Conservation (phyloP, 1,140 invertebrate species). For the Ectropis grisescens region DNA sequence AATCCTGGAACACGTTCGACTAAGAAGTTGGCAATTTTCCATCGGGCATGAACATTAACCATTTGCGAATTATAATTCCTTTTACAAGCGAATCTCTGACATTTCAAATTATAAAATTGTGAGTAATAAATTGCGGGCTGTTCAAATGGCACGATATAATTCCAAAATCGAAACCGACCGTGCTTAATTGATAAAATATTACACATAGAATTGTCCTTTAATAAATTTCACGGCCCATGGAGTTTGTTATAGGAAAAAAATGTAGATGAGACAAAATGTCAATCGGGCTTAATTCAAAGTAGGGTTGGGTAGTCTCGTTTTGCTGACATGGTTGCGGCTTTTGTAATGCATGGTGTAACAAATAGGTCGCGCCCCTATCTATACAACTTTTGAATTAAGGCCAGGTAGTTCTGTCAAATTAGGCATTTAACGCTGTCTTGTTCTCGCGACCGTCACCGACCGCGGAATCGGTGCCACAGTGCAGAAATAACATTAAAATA, state of each 20-base stretch:
- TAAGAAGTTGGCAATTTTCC: no score
- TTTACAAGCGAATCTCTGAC: slow-evolving; percentile 12
- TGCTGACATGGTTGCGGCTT: slow-evolving; percentile 28
- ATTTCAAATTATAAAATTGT: slow-evolving; percentile 42
- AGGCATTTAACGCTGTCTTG: no score
- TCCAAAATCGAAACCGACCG: slow-evolving; percentile 48
- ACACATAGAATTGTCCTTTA: slow-evolving; percentile 45
- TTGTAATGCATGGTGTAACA: slow-evolving; percentile 22
- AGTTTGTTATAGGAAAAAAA: slow-evolving; percentile 47
- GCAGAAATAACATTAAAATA: no score
- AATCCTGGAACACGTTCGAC: no score
- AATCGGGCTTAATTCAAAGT: slow-evolving; percentile 38
- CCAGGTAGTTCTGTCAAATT: no score
- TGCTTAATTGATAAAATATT: slow-evolving; percentile 64
- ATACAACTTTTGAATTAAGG: no score
- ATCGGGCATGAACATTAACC: no score
- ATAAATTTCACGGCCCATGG: slow-evolving; percentile 57
- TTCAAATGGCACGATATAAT: slow-evolving; percentile 41
- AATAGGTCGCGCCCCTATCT: slow-evolving; percentile 19
- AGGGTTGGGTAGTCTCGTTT: slow-evolving; percentile 30
- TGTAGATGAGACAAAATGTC: slow-evolving; percentile 55
- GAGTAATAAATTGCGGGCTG: slow-evolving; percentile 40
- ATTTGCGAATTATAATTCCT: no score
- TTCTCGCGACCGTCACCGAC: no score
- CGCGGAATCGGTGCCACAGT: no score